Conservation (phyloP, 2,888 invertebrate genomes). For the Acrocyrtus sp. region DNA sequence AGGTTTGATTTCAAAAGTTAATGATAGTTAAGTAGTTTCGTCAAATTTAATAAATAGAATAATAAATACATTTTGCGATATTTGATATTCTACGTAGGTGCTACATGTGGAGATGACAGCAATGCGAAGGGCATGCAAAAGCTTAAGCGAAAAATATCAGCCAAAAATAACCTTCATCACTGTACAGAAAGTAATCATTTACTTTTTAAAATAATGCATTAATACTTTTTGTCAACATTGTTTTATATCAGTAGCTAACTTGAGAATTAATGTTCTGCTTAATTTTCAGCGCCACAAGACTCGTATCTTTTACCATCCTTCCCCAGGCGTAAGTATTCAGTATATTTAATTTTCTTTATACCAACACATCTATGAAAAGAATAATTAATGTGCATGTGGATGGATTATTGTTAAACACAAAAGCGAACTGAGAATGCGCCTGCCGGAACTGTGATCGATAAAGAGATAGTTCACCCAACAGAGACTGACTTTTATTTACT, state of each 20-base stretch:
- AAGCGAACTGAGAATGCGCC: slow-evolving; percentile 66
- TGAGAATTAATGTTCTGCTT: too few species aligned
- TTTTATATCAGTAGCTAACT: too few species aligned
- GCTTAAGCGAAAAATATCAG: slow-evolving; percentile 68
- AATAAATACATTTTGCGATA: too few species aligned
- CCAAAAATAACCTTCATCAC: slow-evolving; percentile 73
- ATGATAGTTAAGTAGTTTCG: too few species aligned
- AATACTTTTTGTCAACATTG: background rate
- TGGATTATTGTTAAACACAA: too few species aligned
- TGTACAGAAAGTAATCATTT: slow-evolving; percentile 69
- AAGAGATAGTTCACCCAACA: slow-evolving; percentile 68
- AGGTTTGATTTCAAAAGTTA: slow-evolving; percentile 27
- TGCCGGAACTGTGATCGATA: slow-evolving; percentile 68
- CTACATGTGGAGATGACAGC: slow-evolving; percentile 60
- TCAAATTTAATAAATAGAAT: too few species aligned
- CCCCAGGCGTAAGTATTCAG: slow-evolving; percentile 67
- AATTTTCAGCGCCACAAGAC: slow-evolving; percentile 69
- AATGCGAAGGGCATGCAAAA: slow-evolving; percentile 69
- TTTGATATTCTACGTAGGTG: slow-evolving; percentile 62
- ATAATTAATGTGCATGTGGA: too few species aligned
- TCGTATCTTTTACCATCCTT: slow-evolving; percentile 67
- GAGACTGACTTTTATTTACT: slow-evolving; percentile 70
- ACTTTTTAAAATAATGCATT: background rate
- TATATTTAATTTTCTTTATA: slow-evolving; percentile 58
- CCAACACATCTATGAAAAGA: too few species aligned